Evolutionary conservation across 2,797 vertebrate genomes (phyloP), one percentile per base, ranked within the genome.

Genomic region (Graptemys geographica): DNA sequence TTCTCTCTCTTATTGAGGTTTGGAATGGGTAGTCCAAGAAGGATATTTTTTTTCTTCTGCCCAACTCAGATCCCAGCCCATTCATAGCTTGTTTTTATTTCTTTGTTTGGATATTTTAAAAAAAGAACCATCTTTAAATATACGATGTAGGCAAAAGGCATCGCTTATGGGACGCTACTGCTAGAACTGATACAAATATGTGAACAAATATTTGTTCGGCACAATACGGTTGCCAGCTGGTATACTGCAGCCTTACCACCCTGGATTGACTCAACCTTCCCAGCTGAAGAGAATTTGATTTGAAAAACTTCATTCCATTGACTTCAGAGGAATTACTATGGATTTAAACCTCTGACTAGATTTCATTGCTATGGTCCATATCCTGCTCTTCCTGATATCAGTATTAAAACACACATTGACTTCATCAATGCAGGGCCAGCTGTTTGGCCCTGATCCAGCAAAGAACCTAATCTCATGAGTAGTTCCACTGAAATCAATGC

Each of bases 1-100:
- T 96, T 94, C 90, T 90, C 53, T 88, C 53, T 94, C 82, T 41
- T 78, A 51, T 1, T 6, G 81, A 96, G 85, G 28, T 85, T 94
- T 25, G 79, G 83, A 93, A 57, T 83, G 37, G 8, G 81, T 78
- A 86, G 47, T 9, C 78, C 89, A 87, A 87, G 91, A 87, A 95
- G 69, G 11, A 91, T 8, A 16, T 84, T 90, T 86, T 79, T 89
- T 52, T 47, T 7, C 37, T 53, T 51, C 33, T 53, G 41, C 56
- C 41, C 56, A 87, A 53, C n/a, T 92, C 37, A 53, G 59, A 83
- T 72, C 33, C 88, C n/a, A 89, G 18, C 15, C 55, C 55, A 0
- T 84, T 86, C 65, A 33, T 19, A 13, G 33, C 56, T 95, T 86
- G 69, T 25, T 84, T 79, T 79, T 79, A n/a, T 65, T 92, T 85